Evolutionary conservation across 2,888 invertebrate species (phyloP).

Genomic region (Dryobotodes eremita): DNA sequence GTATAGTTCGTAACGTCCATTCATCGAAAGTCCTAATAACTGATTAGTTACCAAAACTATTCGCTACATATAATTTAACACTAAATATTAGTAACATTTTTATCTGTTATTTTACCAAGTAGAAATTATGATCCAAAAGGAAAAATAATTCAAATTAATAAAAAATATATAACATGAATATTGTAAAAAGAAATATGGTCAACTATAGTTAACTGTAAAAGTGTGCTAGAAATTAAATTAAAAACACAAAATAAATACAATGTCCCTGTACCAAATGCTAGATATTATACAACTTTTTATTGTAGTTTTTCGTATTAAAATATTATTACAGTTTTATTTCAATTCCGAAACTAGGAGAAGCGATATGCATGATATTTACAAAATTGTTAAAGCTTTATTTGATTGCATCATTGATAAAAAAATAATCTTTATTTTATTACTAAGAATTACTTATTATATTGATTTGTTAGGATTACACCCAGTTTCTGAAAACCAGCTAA

Average conservation of each 20-base stretch:
- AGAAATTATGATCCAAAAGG: slow-evolving; percentile 19
- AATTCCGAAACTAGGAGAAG: slow-evolving; percentile 61
- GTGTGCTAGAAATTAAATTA: slow-evolving; percentile 31
- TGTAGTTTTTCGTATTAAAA: slow-evolving; percentile 19
- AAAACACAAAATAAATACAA: slow-evolving; percentile 46
- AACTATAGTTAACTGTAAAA: slow-evolving; percentile 11
- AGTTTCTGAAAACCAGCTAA: background rate
- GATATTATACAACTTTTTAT: slow-evolving; percentile 22
- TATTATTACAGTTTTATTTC: slow-evolving; percentile 45
- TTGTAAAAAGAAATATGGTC: slow-evolving; percentile 30
- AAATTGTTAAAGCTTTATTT: slow-evolving; percentile 55
- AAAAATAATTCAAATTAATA: slow-evolving; percentile 12
- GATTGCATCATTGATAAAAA: slow-evolving; percentile 48
- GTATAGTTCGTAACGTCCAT: background rate
- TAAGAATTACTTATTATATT: slow-evolving; percentile 30
- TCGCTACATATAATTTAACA: slow-evolving; percentile 26
- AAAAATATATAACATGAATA: slow-evolving; percentile 4
- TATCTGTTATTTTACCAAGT: slow-evolving; percentile 12
- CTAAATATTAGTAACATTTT: slow-evolving; percentile 13
- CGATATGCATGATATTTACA: slow-evolving; percentile 56
- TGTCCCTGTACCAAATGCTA: slow-evolving; percentile 48
- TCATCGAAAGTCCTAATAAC: slow-evolving; percentile 24
- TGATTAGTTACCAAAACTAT: slow-evolving; percentile 34
- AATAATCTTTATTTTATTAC: slow-evolving; percentile 31
- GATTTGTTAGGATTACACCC: slow-evolving; percentile 18